Conservation (phyloP, 2,113 vertebrate genomes). For the Rhynchopsitta pachyrhyncha region DNA sequence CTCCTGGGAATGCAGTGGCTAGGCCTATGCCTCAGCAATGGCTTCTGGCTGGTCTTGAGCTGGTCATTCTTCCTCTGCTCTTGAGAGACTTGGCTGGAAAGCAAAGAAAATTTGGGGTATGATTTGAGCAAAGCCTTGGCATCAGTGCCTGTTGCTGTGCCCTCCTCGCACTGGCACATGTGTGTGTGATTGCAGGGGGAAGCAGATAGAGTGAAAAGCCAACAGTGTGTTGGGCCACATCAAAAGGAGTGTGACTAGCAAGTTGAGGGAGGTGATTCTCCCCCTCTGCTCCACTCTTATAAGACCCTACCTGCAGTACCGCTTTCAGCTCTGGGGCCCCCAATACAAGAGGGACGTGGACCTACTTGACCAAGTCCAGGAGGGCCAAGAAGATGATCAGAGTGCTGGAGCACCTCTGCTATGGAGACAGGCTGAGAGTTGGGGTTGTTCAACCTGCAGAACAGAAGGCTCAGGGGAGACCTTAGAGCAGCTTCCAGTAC, state of each 20-base stretch:
- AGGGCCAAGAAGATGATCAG: neutral
- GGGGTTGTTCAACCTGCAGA: neutral
- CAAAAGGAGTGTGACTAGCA: neutral
- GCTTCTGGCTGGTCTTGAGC: neutral
- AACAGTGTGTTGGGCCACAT: neutral
- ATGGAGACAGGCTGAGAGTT: neutral
- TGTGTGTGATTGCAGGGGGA: neutral
- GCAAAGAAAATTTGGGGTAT: neutral
- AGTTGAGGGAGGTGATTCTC: neutral
- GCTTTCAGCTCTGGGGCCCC: neutral
- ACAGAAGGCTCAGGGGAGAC: neutral
- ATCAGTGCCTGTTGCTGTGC: neutral
- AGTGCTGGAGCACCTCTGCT: neutral
- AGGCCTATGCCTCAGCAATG: rapidly evolving
- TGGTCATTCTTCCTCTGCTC: neutral
- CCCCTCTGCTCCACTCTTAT: neutral
- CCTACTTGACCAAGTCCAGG: neutral
- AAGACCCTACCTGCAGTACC: neutral
- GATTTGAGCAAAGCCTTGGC: neutral
- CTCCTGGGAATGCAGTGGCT: neutral
- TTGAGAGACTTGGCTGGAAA: neutral
- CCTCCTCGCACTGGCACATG: rapidly evolving
- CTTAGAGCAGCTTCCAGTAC: neutral
- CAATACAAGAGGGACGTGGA: neutral
- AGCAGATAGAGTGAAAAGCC: rapidly evolving